phyloP scores from a whole-genome alignment of 2,113 vertebrate species.

The Hiodon alosoides region DNA sequence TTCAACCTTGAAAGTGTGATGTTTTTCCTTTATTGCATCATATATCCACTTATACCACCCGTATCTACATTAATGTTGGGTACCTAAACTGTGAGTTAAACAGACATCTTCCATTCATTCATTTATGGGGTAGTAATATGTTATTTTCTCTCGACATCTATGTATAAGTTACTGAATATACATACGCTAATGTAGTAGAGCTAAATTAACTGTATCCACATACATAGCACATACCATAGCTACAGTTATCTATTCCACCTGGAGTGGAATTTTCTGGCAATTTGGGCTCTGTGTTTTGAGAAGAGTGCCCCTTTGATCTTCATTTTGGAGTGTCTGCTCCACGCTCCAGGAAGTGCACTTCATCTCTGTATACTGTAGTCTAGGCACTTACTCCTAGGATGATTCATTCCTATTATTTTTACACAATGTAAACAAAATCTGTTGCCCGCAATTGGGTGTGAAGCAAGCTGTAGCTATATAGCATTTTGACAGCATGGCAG shows the following conservation, averaged over 20 bases:
- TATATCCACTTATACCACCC: no score
- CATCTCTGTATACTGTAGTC: neutral
- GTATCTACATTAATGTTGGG: no score
- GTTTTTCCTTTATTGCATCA: neutral
- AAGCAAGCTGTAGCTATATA: neutral
- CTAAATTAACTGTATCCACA: neutral
- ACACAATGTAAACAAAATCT: conserved; percentile 3
- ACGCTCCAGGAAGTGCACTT: neutral
- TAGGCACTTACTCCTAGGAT: neutral
- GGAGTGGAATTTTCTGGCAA: neutral
- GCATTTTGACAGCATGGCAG: neutral
- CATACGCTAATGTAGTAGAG: neutral
- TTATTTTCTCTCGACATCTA: neutral
- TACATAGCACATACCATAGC: no score
- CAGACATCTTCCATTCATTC: neutral
- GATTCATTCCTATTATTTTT: neutral
- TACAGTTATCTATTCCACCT: neutral
- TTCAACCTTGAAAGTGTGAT: neutral
- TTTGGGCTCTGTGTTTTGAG: neutral
- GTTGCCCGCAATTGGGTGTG: neutral
- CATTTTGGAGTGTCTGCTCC: neutral
- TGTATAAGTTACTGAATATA: neutral
- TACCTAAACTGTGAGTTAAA: neutral
- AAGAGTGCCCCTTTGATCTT: neutral
- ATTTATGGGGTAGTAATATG: neutral